Percentiles rank a stretch among this genome's conserved stretches.
Evolutionary conservation across 2,797 vertebrate genomes (phyloP).

Genomic region (Silurus aristotelis): DNA sequence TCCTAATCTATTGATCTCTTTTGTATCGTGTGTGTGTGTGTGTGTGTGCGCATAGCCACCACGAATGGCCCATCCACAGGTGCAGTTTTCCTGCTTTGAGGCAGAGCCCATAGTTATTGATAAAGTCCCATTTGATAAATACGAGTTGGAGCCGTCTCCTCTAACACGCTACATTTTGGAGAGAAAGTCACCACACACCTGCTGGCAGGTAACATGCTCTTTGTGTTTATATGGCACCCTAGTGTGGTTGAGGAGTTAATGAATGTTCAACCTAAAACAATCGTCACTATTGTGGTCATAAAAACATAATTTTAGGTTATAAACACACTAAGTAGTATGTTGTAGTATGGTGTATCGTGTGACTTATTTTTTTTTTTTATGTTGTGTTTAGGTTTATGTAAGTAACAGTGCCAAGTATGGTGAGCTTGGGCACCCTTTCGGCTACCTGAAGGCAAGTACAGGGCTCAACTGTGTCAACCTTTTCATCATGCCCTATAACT

Average conservation of each 20-base stretch:
- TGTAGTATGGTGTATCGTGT: neutral
- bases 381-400: constrained; percentile 84
- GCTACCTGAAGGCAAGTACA: constrained; percentile 98
- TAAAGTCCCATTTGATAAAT: constrained; percentile 98
- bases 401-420: constrained; percentile 91
- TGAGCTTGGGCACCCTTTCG: constrained; percentile 92
- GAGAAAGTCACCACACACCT: constrained; percentile 92
- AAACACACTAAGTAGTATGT: too few species aligned
- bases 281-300: neutral
- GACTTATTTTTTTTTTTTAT: too few species aligned
- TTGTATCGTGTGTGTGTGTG: neutral
- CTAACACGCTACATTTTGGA: constrained; percentile 94
- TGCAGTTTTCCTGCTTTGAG: constrained; percentile 92
- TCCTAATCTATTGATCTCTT: neutral
- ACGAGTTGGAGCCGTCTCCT: constrained; percentile 95
- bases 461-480: constrained; percentile 96
- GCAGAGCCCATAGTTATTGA: constrained; percentile 98
- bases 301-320: neutral
- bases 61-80: constrained; percentile 89
- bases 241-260: neutral
- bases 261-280: too few species aligned
- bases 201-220: constrained; percentile 88
- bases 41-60: constrained; percentile 78
- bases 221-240: neutral
- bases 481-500: constrained; percentile 99